Conservation (phyloP, 1,140 invertebrate genomes). For the Metopolophium dirhodum region DNA sequence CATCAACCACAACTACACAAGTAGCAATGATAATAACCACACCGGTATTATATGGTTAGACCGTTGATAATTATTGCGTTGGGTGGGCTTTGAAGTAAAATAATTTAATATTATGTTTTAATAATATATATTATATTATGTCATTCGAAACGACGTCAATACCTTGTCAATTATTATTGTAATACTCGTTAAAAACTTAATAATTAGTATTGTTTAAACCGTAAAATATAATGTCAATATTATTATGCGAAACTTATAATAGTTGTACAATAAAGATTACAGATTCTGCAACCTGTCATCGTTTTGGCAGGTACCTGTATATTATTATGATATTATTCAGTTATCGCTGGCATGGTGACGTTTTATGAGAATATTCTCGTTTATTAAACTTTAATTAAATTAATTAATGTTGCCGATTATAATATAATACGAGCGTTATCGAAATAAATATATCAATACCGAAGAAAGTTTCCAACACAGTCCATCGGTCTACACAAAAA, state of each 20-base stretch:
- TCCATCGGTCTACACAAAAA: neutral
- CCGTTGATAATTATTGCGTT: neutral
- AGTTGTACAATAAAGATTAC: neutral
- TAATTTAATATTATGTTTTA: neutral
- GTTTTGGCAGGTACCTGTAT: neutral
- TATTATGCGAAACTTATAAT: neutral
- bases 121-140: no score
- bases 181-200: neutral
- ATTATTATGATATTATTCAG: neutral
- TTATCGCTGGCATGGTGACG: neutral
- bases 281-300: neutral
- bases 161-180: neutral
- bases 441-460: neutral
- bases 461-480: neutral
- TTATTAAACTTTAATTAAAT: conserved; percentile 20
- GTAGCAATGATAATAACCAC: neutral
- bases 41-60: neutral
- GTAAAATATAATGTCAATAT: neutral
- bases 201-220: conserved; percentile 7
- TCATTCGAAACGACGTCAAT: neutral
- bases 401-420: neutral
- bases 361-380: neutral
- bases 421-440: neutral
- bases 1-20: neutral
- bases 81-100: neutral